Evolutionary conservation across 2,113 vertebrate species (phyloP).

Genomic region (Cephalopterus ornatus): DNA sequence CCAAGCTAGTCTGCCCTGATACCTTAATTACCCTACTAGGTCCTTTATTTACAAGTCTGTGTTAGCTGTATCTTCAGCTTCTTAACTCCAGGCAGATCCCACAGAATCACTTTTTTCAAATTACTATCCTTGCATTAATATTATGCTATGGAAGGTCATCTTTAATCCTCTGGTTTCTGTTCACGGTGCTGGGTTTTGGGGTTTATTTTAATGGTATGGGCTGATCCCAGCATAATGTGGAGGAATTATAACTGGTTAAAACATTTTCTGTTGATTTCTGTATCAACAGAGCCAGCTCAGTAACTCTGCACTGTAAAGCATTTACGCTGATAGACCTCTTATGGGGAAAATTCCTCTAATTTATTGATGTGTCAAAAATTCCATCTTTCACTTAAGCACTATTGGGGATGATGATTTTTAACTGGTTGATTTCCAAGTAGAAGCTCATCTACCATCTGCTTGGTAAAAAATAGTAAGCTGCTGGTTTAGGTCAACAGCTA

Average conservation of each 20-base stretch:
- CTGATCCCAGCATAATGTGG: neutral
- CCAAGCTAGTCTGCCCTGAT: neutral
- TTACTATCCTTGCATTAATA: neutral
- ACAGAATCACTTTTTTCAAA: neutral
- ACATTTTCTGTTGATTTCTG: neutral
- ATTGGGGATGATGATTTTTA: neutral
- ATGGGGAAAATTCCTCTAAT: neutral
- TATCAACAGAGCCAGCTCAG: neutral
- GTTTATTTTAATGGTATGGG: fast-evolving
- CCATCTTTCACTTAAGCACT: neutral
- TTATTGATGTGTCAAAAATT: neutral
- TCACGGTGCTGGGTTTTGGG: neutral
- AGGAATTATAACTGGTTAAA: neutral
- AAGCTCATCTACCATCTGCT: conserved; percentile 5
- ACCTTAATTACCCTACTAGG: neutral
- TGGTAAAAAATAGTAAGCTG: neutral
- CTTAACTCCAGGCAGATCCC: neutral
- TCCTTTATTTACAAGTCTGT: neutral
- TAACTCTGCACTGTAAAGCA: neutral
- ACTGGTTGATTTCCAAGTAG: conserved; percentile 2
- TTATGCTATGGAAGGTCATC: fast-evolving
- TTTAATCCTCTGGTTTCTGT: neutral
- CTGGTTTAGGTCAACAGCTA: neutral
- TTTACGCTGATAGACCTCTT: neutral
- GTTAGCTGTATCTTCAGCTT: neutral